Evolutionary conservation across 2,888 invertebrate genomes (phyloP).

Genomic region (Phania funesta): DNA sequence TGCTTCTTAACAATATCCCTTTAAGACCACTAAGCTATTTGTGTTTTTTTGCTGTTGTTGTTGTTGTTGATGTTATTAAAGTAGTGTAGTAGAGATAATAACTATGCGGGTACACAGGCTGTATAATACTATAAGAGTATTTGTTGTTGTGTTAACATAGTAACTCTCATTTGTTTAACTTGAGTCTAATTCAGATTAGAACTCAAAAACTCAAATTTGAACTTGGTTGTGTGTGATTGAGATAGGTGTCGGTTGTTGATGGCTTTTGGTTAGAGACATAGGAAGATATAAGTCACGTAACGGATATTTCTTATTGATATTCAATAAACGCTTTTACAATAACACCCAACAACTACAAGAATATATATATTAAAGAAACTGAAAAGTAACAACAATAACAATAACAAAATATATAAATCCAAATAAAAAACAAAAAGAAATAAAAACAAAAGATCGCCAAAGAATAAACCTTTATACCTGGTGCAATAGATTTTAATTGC

Average conservation of each 20-base stretch:
- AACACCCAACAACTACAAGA: conserved; percentile 52
- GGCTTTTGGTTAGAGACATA: conserved; percentile 55
- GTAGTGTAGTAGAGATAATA: background rate
- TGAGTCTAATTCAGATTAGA: conserved; percentile 58
- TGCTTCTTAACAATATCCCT: conserved; percentile 2
- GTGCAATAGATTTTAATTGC: conserved; percentile 43
- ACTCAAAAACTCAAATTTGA: conserved; percentile 46
- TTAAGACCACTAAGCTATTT: conserved; percentile 4
- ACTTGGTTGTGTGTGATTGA: conserved; percentile 14
- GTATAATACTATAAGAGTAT: conserved; percentile 17
- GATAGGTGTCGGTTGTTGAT: background rate
- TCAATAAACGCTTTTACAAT: conserved; percentile 75
- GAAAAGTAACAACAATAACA: conserved; percentile 23
- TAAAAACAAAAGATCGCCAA: conserved; percentile 43
- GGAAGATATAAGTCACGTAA: conserved; percentile 77
- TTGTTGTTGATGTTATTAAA: background rate
- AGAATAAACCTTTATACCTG: conserved; percentile 42
- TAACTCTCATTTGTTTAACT: conserved; percentile 14
- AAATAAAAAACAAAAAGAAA: background rate
- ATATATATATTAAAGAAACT: conserved; percentile 20
- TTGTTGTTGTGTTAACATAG: background rate
- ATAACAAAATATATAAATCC: background rate
- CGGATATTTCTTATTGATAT: conserved; percentile 80
- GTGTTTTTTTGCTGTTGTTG: background rate
- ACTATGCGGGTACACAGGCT: conserved; percentile 40